phyloP scores from a whole-genome alignment of 1,140 invertebrate genomes.

The Drosophila kanapiae region DNA sequence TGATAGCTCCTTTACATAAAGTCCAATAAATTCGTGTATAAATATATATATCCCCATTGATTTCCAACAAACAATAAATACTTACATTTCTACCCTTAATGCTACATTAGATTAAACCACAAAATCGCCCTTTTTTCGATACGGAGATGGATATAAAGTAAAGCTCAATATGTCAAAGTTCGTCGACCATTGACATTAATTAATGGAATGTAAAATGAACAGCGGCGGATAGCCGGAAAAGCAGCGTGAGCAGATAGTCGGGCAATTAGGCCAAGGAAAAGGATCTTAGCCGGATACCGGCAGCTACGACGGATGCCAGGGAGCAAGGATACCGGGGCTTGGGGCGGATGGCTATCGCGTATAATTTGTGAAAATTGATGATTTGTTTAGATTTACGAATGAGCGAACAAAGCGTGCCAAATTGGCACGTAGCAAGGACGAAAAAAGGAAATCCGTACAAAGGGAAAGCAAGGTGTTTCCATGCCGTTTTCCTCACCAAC shows the following conservation, averaged over 20 bases:
- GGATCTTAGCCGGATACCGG: slow-evolving; percentile 9
- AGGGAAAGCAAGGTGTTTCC: slow-evolving; percentile 39
- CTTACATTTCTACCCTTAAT: slow-evolving; percentile 5
- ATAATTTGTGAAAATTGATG: slow-evolving; percentile 84
- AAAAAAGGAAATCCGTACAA: slow-evolving; percentile 40
- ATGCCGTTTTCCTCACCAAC: slow-evolving; percentile 10
- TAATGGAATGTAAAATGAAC: slow-evolving; percentile 84
- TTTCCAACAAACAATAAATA: slow-evolving; percentile 3
- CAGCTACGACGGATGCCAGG: slow-evolving; percentile 17
- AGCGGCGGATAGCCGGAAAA: slow-evolving; percentile 59
- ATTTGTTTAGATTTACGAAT: slow-evolving; percentile 84
- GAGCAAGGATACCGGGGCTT: not conserved
- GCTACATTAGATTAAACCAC: slow-evolving; percentile 21
- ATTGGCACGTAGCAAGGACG: slow-evolving; percentile 74
- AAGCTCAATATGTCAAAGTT: slow-evolving; percentile 81
- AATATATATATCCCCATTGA: not conserved
- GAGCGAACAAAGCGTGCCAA: slow-evolving; percentile 80
- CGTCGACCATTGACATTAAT: slow-evolving; percentile 75
- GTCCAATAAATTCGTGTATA: not conserved
- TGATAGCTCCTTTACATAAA: not conserved
- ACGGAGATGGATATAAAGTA: slow-evolving; percentile 26
- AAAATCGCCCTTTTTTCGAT: slow-evolving; percentile 7
- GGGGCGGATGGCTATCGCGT: slow-evolving; percentile 49
- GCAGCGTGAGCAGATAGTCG: slow-evolving; percentile 53
- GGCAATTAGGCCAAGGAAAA: slow-evolving; percentile 69